phyloP scores from a whole-genome alignment of 2,888 invertebrate genomes.

The Drosophila aldrichi region DNA sequence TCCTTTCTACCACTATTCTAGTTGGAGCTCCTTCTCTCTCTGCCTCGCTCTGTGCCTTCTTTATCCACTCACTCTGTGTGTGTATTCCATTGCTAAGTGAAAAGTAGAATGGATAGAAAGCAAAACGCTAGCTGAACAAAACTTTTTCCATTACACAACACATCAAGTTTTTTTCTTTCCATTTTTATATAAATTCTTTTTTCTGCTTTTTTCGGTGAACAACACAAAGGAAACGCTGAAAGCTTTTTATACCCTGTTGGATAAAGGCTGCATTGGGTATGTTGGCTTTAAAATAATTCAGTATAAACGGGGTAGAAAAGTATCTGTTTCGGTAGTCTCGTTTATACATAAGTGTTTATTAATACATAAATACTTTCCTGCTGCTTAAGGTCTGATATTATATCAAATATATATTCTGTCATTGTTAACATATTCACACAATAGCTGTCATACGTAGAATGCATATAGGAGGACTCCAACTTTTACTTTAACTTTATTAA shows the following conservation, averaged over 20 bases:
- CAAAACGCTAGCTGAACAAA: constrained; percentile 76
- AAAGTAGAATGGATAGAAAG: constrained; percentile 73
- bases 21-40: constrained; percentile 2
- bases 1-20: constrained; percentile 13
- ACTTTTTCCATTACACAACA: constrained; percentile 79
- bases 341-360: background rate
- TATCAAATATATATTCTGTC: no score
- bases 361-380: background rate
- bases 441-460: background rate
- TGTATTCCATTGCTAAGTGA: constrained; percentile 60
- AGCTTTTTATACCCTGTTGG: constrained; percentile 69
- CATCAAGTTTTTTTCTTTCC: constrained; percentile 67
- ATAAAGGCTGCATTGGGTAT: constrained; percentile 45
- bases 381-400: background rate
- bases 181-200: constrained; percentile 40
- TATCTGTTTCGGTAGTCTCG: background rate
- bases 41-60: background rate
- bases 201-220: constrained; percentile 59
- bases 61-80: background rate
- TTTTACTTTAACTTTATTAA: background rate
- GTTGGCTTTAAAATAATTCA: constrained; percentile 29
- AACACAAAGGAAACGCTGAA: constrained; percentile 73
- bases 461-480: background rate
- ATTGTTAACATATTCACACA: no score
- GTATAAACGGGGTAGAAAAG: background rate